Conservation (phyloP, 2,113 vertebrate genomes). For the Xiphophorus hellerii region DNA sequence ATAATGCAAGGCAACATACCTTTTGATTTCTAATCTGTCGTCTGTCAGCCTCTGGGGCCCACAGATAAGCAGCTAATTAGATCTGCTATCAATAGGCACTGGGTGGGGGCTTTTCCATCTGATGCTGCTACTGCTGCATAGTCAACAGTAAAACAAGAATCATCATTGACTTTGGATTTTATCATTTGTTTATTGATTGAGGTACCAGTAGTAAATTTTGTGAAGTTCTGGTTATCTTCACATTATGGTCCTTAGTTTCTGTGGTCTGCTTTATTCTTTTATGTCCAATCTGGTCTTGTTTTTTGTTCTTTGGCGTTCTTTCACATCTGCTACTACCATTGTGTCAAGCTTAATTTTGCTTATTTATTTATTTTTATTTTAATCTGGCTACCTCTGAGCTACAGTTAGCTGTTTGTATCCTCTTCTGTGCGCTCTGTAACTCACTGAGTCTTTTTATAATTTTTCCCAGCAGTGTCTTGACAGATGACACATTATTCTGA, state of each 20-base stretch:
- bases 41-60: constrained; percentile 37
- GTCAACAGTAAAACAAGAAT: constrained; percentile 39
- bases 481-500: constrained; percentile 27
- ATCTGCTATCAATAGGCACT: constrained; percentile 55
- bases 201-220: neutral
- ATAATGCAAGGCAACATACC: constrained; percentile 18
- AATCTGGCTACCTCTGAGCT: neutral
- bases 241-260: neutral
- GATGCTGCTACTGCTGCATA: constrained; percentile 36
- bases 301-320: neutral
- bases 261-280: neutral
- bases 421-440: neutral
- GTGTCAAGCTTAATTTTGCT: neutral
- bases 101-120: constrained; percentile 53
- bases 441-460: constrained; percentile 29
- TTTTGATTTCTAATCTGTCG: constrained; percentile 54
- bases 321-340: neutral
- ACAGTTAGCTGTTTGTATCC: neutral
- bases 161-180: constrained; percentile 4
- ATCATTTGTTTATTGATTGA: neutral
- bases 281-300: neutral
- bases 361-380: neutral
- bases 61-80: constrained; percentile 48
- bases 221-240: neutral
- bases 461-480: constrained; percentile 43